Base-by-base conservation (phyloP, 2,888 invertebrate species). In the Rotaria magnacalcarata region DNA sequence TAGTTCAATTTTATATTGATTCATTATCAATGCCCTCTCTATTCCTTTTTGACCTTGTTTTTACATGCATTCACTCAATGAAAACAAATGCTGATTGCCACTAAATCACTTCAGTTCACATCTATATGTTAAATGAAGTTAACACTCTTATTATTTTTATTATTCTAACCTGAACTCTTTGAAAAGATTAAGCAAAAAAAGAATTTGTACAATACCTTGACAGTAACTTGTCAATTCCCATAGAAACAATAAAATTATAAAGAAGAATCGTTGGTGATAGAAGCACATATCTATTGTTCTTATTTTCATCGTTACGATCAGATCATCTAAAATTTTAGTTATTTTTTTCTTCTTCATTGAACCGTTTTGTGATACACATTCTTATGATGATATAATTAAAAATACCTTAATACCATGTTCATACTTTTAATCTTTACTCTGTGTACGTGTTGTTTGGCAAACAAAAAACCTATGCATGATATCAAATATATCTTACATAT, bases 131-230 rank as follows among this genome's bases (percentile, higher is more conserved):
- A 67, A 67, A 67, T 67, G 34, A 16, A 67, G 67, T 67, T 67
- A 67, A 67, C 67, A 67, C 67, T 67, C 67, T 67, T 34, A 67
- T 16, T 67, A 67, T 14, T 67, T 67, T 67, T 67, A 67, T 67
- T 67, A 67, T 67, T 67, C 67, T 67, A 67, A 67, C 67, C 67
- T 67, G 67, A 67, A 67, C 34, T 67, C 67, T 19, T 67, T 67
- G 67, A 67, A 67, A 67, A 67, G 67, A 67, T 67, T 27, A 27
- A 11, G 14, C 27, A 14, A 34, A 34, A 34, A 27, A 34, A 34
- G 7, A 67, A 67, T 5, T 7, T 34, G 6, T 27, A 67, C 16
- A 34, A 67, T 67, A 67, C 67, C 67, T 67, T 67, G 67, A 67
- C 67, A 67, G 34, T 34, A 67, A 67, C 19, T 67, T 67, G 67